Base-by-base conservation (phyloP, 2,797 vertebrate species). In the Spheniscus humboldti region DNA sequence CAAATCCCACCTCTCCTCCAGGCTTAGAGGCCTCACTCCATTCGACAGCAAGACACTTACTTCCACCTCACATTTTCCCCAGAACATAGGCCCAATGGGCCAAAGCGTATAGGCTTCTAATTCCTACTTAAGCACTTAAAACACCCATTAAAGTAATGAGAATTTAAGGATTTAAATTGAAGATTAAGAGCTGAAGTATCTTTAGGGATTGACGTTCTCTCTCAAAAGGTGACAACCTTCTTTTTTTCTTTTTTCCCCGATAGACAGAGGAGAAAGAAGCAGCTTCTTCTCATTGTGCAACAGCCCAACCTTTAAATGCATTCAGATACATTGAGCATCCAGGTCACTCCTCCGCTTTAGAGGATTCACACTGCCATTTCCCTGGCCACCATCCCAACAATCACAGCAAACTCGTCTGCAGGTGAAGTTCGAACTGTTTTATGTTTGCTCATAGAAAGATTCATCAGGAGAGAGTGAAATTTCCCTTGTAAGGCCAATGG, bases 131-230 rank as follows among this genome's bases (percentile, higher is more conserved):
- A 87, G 67, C 84, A 73, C 86, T 90, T 92, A 67, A 71, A 94
- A 62, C 50, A 76, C 9, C 48, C 59, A 76, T 66, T 76, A 55
- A 87, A 59, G 63, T 79, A 13, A 87, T 7, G 18, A 82, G 63
- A 92, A 94, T 82, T 64, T 85, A 68, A 71, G 92, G 86, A 92
- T 89, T 97, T 94, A 78, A 90, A 93, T 6, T 25, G 67, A 88
- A 96, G 94, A 94, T 93, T 89, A 93, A 93, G 59, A 73, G 48
- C 47, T 92, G 77, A 91, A 95, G 28, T 31, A 63, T 45, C 74
- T 91, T 93, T 76, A 95, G 74, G 59, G 92, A 79, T 18, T 85
- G 63, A 93, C 13, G 39, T 12, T 41, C 22, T 53, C 56, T 89
- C 55, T 83, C 72, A 83, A 83, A 80, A 91, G 39, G 19, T 2